These are phyloP conservation scores for Triops longicaudatus DNA, from an alignment of 1,140 invertebrate species.

Conservation along the genomic window DNA sequence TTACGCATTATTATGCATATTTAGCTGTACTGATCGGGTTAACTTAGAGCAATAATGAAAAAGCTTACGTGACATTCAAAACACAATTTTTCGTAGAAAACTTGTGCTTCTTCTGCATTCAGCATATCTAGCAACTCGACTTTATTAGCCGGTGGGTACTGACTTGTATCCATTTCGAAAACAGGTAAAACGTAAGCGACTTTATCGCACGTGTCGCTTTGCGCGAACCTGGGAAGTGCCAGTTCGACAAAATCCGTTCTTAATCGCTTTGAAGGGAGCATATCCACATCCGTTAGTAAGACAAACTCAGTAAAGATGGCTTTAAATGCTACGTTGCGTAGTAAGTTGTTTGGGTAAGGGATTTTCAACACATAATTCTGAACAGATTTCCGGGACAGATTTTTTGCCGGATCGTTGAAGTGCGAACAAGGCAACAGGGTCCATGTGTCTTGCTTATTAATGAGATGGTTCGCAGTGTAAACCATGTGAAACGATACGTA, in stretches of 20 bases:
- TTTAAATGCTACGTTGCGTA: neutral
- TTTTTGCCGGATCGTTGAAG: neutral
- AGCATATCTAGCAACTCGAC: constrained; percentile 41
- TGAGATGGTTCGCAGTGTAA: neutral
- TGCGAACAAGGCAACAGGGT: neutral
- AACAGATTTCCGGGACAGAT: neutral
- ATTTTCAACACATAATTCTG: neutral
- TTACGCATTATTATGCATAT: neutral
- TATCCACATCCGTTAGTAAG: neutral
- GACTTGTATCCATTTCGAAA: constrained; percentile 44
- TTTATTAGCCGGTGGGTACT: constrained; percentile 41
- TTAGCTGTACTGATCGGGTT: neutral
- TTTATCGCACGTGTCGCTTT: neutral
- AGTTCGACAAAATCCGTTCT: neutral
- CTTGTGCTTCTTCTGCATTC: constrained; percentile 40
- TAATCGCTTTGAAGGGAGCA: neutral
- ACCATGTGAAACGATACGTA: neutral
- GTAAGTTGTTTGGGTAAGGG: neutral
- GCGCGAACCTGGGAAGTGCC: neutral
- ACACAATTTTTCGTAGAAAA: constrained; percentile 51
- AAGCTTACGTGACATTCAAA: constrained; percentile 46
- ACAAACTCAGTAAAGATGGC: neutral
- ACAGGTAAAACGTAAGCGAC: neutral
- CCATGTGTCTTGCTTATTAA: neutral
- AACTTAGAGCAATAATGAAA: neutral